Percentiles rank a stretch among this genome's conserved stretches.
phyloP scores from a whole-genome alignment of 64 coral and sea anemone genomes.

The Montipora sp. region DNA sequence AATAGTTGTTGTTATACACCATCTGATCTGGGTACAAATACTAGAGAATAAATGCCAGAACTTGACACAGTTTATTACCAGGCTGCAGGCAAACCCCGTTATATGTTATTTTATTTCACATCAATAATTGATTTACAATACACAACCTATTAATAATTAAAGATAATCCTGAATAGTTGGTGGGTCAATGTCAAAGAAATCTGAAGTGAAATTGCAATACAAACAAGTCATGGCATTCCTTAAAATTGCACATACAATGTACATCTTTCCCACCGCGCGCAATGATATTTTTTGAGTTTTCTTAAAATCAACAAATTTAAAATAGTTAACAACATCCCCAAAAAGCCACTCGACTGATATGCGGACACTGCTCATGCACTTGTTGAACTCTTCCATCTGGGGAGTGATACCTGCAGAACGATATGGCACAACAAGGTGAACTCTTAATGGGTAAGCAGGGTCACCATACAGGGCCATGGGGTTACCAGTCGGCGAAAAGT shows the following conservation, averaged over 20 bases:
- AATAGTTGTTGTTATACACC: not conserved
- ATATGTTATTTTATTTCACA: too few species aligned
- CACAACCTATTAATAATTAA: not conserved
- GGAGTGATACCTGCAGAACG: not conserved
- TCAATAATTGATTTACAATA: too few species aligned
- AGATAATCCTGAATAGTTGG: constrained; percentile 15
- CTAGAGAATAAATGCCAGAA: not conserved
- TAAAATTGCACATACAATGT: constrained; percentile 21
- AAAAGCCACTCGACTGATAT: constrained; percentile 35
- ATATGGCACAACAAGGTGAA: constrained; percentile 11
- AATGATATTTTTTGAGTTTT: constrained; percentile 6
- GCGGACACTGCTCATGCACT: not conserved
- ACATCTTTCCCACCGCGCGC: not conserved
- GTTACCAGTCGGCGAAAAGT: not conserved
- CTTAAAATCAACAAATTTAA: constrained; percentile 13
- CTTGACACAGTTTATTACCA: not conserved
- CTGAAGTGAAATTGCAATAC: constrained; percentile 22
- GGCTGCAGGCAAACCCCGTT: not conserved
- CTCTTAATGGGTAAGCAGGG: not conserved
- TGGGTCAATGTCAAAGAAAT: constrained; percentile 12
- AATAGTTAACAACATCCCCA: constrained; percentile 4
- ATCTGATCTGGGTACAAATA: not conserved
- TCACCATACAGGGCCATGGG: constrained; percentile 1
- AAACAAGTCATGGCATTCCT: constrained; percentile 18
- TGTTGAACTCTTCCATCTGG: constrained; percentile 17